A percentile compares a stretch with the other conserved stretches of the same genome.
phyloP scores from a whole-genome alignment of 2,888 invertebrate genomes.

The Byasa hedistus region DNA sequence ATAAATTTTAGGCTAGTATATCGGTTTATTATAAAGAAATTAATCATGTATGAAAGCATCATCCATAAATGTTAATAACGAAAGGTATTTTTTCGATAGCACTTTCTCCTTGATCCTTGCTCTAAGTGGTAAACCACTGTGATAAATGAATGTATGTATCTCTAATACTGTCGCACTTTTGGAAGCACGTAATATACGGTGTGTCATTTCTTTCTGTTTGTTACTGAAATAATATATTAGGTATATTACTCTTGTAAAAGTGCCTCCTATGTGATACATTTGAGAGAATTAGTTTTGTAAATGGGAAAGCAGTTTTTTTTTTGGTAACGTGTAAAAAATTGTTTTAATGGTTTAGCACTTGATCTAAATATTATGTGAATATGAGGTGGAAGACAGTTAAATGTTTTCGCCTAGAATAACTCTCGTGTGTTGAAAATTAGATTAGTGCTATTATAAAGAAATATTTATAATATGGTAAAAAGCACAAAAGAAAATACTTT shows the following conservation, averaged over 20 bases:
- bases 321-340: too few species aligned
- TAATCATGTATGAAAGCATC: background rate
- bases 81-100: constrained; percentile 16
- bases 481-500: too few species aligned
- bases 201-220: constrained; percentile 2
- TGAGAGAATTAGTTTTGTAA: background rate
- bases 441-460: too few species aligned
- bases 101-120: constrained; percentile 21
- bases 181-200: constrained; percentile 1
- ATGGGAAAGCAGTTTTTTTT: too few species aligned
- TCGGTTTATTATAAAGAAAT: background rate
- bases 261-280: background rate
- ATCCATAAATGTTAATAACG: constrained; percentile 22
- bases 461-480: too few species aligned
- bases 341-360: too few species aligned
- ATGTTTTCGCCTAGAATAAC: too few species aligned
- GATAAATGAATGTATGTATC: constrained; percentile 24
- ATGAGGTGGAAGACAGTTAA: too few species aligned
- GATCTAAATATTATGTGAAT: too few species aligned
- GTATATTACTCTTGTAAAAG: background rate
- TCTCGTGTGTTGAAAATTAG: too few species aligned
- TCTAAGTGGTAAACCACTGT: constrained; percentile 29
- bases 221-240: background rate
- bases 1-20: too few species aligned
- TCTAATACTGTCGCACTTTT: constrained; percentile 19